Percentiles rank a stretch among this genome's conserved stretches.
Evolutionary conservation across 2,797 vertebrate species (phyloP).

Genomic region (Urocyon cinereoargenteus): DNA sequence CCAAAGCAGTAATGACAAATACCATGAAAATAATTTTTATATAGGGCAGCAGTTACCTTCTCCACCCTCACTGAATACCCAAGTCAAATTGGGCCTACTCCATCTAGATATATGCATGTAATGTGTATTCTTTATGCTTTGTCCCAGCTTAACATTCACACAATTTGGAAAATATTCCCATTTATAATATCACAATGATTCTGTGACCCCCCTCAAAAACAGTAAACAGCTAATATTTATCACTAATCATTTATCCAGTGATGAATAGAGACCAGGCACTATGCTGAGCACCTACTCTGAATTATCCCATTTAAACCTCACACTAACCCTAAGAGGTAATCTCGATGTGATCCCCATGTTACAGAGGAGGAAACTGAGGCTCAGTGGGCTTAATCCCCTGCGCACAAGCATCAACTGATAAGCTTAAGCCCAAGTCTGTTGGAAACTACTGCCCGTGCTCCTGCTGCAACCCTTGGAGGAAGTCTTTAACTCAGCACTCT

Average conservation of each 20-base stretch:
- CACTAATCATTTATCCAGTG: background rate
- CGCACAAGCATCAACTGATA: background rate
- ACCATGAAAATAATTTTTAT: too few relatives aligned
- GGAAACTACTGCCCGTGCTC: background rate
- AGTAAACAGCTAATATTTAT: background rate
- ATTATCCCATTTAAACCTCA: background rate
- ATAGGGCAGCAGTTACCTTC: background rate
- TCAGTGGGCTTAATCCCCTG: background rate
- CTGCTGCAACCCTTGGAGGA: background rate
- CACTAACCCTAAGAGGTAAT: background rate
- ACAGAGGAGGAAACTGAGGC: background rate
- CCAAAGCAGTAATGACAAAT: background rate
- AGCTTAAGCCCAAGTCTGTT: background rate
- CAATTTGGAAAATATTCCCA: background rate
- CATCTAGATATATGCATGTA: background rate
- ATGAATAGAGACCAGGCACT: background rate
- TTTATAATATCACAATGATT: background rate
- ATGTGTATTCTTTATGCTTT: background rate
- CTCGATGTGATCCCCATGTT: background rate
- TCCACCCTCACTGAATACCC: background rate
- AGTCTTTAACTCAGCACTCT: background rate
- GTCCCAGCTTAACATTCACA: background rate
- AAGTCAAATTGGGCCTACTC: background rate
- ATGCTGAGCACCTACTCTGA: background rate
- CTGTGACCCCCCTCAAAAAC: background rate